phyloP scores from a whole-genome alignment of 2,113 vertebrate genomes.

The Paracanthobrama guichenoti region DNA sequence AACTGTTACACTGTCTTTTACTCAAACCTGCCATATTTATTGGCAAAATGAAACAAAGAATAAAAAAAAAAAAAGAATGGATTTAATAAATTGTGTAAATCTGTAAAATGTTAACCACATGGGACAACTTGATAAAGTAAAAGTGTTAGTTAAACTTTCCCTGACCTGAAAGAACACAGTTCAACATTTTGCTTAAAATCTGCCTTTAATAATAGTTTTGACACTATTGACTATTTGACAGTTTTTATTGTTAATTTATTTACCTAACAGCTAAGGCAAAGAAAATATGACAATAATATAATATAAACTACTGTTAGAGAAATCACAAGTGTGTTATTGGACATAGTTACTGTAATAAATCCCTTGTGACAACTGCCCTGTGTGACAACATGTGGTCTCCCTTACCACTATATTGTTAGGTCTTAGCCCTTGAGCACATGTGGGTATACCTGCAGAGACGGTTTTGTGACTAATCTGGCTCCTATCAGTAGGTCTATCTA shows the following conservation, averaged over 20 bases:
- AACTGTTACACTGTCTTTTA: too few relatives aligned
- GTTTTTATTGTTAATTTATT: neutral
- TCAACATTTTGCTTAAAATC: neutral
- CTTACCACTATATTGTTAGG: neutral
- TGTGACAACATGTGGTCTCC: neutral
- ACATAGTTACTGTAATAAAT: neutral
- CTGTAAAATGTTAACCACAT: neutral
- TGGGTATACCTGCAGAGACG: slow-evolving; percentile 27
- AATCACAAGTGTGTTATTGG: neutral
- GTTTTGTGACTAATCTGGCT: slow-evolving; percentile 27
- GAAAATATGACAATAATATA: neutral
- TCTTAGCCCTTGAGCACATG: slow-evolving; percentile 22
- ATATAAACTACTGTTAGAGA: neutral
- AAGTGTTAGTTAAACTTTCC: too few relatives aligned
- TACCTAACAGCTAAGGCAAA: neutral
- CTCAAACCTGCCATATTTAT: neutral
- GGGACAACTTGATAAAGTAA: neutral
- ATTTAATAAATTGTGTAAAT: neutral
- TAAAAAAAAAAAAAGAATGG: neutral
- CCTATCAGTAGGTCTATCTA: neutral
- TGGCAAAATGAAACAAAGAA: neutral
- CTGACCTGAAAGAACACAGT: neutral
- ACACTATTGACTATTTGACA: neutral
- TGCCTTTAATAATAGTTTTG: neutral
- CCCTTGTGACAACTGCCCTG: neutral